Conservation (phyloP, 1,140 invertebrate genomes). For the Caenorhabditis tropicalis region DNA sequence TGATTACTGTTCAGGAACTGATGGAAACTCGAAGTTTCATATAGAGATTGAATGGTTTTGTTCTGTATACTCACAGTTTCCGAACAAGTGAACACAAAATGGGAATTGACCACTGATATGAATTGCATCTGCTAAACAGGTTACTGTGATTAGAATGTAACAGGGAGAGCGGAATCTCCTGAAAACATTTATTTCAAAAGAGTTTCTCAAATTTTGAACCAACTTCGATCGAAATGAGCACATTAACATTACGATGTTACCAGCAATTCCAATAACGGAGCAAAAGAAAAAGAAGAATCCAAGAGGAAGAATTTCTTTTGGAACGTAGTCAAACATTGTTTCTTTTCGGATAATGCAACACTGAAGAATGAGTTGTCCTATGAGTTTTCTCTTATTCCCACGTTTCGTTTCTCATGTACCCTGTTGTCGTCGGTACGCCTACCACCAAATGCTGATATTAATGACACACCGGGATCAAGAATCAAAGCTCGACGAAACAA, state of each 20-base stretch:
- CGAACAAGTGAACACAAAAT: slow-evolving; percentile 16
- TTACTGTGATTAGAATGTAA: slow-evolving; percentile 28
- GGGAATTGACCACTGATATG: slow-evolving; percentile 43
- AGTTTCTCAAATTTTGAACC: not conserved
- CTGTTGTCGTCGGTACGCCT: too few relatives aligned
- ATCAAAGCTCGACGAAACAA: too few relatives aligned
- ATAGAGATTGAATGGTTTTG: too few relatives aligned
- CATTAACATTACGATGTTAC: slow-evolving; percentile 26
- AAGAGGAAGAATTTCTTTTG: slow-evolving; percentile 24
- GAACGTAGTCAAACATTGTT: not conserved
- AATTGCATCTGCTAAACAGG: slow-evolving; percentile 16
- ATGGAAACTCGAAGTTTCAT: too few relatives aligned
- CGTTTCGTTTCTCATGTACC: too few relatives aligned
- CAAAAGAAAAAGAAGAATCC: slow-evolving; percentile 45
- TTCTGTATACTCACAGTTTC: not conserved
- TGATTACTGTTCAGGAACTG: not conserved
- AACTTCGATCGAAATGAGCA: too few relatives aligned
- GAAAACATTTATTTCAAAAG: not conserved
- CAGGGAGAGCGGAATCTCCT: slow-evolving; percentile 41
- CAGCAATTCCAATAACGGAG: slow-evolving; percentile 30
- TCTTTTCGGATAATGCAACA: too few relatives aligned
- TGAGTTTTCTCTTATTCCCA: too few relatives aligned
- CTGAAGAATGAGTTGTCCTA: too few relatives aligned
- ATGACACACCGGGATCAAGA: too few relatives aligned
- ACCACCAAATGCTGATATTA: too few relatives aligned